A percentile compares a stretch with the other conserved stretches of the same genome.
Evolutionary conservation across 2,797 vertebrate genomes (phyloP).

Genomic region (Ciconia nigra): DNA sequence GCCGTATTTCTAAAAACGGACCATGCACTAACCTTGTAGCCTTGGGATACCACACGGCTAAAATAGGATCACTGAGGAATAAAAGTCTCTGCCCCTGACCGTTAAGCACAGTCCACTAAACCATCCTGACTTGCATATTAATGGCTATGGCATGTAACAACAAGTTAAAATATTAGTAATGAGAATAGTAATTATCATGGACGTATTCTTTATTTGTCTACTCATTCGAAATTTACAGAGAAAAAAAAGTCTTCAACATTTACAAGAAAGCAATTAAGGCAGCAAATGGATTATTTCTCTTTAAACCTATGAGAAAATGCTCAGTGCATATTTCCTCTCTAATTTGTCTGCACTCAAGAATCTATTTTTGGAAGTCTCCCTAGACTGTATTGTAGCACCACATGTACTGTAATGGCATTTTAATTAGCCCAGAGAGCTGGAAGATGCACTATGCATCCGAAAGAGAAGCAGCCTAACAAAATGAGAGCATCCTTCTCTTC

Average conservation of each 20-base stretch:
- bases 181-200: not conserved
- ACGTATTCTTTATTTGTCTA: conserved; percentile 30
- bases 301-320: conserved; percentile 51
- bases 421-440: conserved; percentile 70
- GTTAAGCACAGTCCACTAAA: not conserved
- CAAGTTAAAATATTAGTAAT: not conserved
- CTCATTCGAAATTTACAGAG: not conserved
- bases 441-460: conserved; percentile 48
- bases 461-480: conserved; percentile 38
- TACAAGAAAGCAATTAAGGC: conserved; percentile 46
- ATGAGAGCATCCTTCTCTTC: conserved; percentile 11
- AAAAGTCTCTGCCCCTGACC: not conserved
- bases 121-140: not conserved
- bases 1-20: not conserved
- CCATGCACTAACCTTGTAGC: not conserved
- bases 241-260: not conserved
- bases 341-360: conserved; percentile 53
- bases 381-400: conserved; percentile 67
- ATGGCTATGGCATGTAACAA: not conserved
- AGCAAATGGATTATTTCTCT: conserved; percentile 38
- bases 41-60: not conserved
- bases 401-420: conserved; percentile 71
- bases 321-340: conserved; percentile 56
- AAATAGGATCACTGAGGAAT: not conserved
- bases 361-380: conserved; percentile 75